Evolutionary conservation across 1,140 invertebrate species (phyloP), one percentile per base, ranked within the genome.

Genomic region (Pachypsylla venusta): DNA sequence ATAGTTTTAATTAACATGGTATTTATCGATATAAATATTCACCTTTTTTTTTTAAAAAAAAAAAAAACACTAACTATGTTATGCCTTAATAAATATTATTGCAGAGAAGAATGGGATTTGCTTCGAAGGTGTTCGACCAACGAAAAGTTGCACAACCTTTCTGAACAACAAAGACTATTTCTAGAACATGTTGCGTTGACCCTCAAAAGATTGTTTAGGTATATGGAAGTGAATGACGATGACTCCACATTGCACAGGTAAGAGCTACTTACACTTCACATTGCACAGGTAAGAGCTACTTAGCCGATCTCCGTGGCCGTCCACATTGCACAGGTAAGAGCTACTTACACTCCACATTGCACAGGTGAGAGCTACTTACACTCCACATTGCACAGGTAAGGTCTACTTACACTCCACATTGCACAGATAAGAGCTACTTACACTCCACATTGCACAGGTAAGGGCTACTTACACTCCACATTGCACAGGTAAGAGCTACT

Each of bases 91-190:
- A n/a, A n/a, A n/a, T n/a, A n/a, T 48, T n/a, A 48, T 74, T 78
- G 39, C 74, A 90, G 87, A 20, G 91, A 96, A 69, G 92, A 96
- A 71, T 95, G 91, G 91, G 82, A 89, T 62, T 83, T 83, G 62
- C 70, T 89, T 2, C 26, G 58, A 27, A 60, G 62, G 14, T 62
- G 56, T 56, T 54, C 25, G 10, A 28, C 20, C 2, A 60, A 27
- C 35, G 61, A 61, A 1, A 61, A 54, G 24, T 25, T 58, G 5
- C 25, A 20, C n/a, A 54, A 26, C 65, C 72, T 74, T 1, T 81
- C 81, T 13, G 85, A 90, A 71, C 83, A 83, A 62, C 86, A 90
- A 68, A 78, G 81, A 66, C 74, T 84, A 53, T 91, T 91, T 72
- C 75, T 89, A 10, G 83, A 85, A 59, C 76, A 84, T 56, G 76